Conservation (phyloP, 2,888 invertebrate species). For the Brenthis ino region DNA sequence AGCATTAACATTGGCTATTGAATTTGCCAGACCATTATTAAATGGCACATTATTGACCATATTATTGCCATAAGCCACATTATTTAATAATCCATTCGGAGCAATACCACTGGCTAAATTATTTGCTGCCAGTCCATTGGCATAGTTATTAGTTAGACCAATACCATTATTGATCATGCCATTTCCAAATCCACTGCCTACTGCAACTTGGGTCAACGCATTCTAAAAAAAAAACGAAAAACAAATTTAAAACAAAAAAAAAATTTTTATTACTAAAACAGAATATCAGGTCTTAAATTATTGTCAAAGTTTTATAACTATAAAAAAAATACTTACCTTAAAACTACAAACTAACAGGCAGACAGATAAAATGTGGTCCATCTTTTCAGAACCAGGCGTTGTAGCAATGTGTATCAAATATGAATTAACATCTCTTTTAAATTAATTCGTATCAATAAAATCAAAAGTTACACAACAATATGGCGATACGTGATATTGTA, state of each 20-base stretch:
- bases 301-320: neutral
- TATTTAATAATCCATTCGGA: conserved; percentile 30
- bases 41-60: conserved; percentile 27
- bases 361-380: conserved; percentile 35
- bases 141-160: conserved; percentile 6
- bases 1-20: conserved; percentile 31
- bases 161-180: conserved; percentile 26
- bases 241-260: neutral
- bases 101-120: conserved; percentile 31
- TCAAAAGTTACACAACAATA: conserved; percentile 16
- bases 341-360: conserved; percentile 33
- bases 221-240: conserved; percentile 45
- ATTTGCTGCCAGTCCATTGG: conserved; percentile 34
- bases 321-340: conserved; percentile 18
- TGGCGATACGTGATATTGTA: conserved; percentile 15
- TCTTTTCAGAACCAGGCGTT: conserved; percentile 35
- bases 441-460: conserved; percentile 16
- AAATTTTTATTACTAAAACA: neutral
- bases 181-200: conserved; percentile 35
- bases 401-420: neutral
- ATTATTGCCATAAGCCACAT: conserved; percentile 15
- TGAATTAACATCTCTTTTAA: conserved; percentile 10
- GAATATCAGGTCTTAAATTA: neutral
- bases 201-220: conserved; percentile 40
- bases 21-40: conserved; percentile 19